Conservation (phyloP, 2,888 invertebrate genomes). For the Synanthedon myopaeformis region DNA sequence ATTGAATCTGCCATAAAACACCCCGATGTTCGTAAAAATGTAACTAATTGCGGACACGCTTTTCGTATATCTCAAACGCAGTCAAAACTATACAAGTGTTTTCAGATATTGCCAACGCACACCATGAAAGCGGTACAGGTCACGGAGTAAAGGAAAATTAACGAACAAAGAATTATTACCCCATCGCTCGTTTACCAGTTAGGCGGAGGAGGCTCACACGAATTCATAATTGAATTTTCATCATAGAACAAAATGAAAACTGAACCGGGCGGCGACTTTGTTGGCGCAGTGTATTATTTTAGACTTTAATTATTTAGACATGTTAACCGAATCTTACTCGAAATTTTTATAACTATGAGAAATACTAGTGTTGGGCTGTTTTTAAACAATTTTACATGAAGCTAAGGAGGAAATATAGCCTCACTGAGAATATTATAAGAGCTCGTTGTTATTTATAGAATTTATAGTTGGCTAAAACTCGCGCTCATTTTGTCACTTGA, state of each 20-base stretch:
- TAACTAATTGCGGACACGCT: conserved; percentile 64
- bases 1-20: conserved; percentile 69
- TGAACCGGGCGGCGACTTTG: conserved; percentile 61
- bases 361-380: conserved; percentile 1
- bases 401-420: no score
- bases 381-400: neutral
- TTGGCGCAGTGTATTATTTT: conserved; percentile 63
- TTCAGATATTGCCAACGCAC: conserved; percentile 27
- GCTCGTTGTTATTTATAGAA: no score
- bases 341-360: neutral
- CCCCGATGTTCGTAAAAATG: conserved; percentile 67
- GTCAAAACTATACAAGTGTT: conserved; percentile 28
- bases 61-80: conserved; percentile 39
- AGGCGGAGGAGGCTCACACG: conserved; percentile 44
- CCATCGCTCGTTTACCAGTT: conserved; percentile 40
- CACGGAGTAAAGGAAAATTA: conserved; percentile 31
- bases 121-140: no score
- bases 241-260: conserved; percentile 67
- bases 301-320: conserved; percentile 61
- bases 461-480: no score
- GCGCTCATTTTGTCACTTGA: no score
- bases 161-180: conserved; percentile 20
- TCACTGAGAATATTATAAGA: no score
- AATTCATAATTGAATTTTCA: conserved; percentile 70
- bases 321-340: conserved; percentile 27